A percentile compares a stretch with the other conserved stretches of the same genome.
Conservation (phyloP, 2,888 invertebrate species). For the Nephrotoma appendiculata region DNA sequence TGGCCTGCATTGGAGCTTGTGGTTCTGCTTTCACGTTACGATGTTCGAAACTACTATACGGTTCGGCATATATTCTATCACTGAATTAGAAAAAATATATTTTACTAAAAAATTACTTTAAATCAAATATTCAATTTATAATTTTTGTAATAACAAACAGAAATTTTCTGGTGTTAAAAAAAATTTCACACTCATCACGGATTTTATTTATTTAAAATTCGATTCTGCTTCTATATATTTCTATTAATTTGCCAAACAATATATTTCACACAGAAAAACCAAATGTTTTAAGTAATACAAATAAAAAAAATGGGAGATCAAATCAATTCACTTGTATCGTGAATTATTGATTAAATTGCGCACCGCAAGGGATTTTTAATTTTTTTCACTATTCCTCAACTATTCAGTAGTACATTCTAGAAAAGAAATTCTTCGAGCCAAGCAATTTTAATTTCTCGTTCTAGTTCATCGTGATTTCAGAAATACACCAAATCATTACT, state of each 20-base stretch:
- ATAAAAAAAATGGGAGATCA: neutral
- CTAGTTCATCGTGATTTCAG: neutral
- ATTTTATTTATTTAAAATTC: neutral
- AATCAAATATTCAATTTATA: neutral
- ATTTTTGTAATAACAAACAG: neutral
- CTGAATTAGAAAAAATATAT: neutral
- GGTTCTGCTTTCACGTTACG: conserved; percentile 4
- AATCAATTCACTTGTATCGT: neutral
- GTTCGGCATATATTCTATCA: conserved; percentile 8
- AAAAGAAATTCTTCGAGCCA: neutral
- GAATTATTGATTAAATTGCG: neutral
- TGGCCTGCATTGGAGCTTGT: conserved; percentile 2
- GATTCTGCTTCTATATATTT: neutral
- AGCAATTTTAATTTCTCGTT: neutral
- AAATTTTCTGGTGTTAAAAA: neutral
- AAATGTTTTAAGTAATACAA: neutral
- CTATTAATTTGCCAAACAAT: neutral
- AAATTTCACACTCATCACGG: neutral
- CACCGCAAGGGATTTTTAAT: neutral
- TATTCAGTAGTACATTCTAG: neutral
- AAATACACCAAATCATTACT: neutral
- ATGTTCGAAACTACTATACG: conserved; percentile 2
- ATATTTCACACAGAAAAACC: neutral
- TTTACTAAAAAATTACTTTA: neutral
- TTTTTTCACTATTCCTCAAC: neutral